A percentile compares a stretch with the other conserved stretches of the same genome.
These are phyloP conservation scores for Cyanoramphus novaezelandiae DNA, from an alignment of 2,113 vertebrate genomes.

Conservation along the genomic window DNA sequence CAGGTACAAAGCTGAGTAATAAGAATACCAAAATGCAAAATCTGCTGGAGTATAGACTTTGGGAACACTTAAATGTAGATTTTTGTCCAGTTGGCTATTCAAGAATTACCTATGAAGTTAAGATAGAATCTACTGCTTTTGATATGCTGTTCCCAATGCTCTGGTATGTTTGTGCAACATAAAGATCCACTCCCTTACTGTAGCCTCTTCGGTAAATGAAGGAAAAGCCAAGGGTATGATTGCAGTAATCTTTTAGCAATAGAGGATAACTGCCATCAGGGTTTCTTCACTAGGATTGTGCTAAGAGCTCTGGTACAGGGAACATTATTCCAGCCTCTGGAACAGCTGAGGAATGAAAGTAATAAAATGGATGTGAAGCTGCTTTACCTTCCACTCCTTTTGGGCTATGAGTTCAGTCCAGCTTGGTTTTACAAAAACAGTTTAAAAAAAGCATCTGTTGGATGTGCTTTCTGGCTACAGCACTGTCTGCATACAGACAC, in stretches of 20 bases:
- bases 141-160: neutral
- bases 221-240: neutral
- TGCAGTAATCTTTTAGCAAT: neutral
- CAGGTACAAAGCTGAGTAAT: neutral
- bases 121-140: neutral
- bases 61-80: neutral
- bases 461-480: neutral
- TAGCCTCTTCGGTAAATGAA: neutral
- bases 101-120: neutral
- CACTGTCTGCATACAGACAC: fast-evolving
- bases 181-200: neutral
- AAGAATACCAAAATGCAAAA: neutral
- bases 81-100: neutral
- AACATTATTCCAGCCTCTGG: neutral
- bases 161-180: neutral
- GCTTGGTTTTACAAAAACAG: neutral
- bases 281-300: neutral
- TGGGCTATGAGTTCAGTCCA: neutral
- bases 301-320: neutral
- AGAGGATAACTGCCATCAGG: neutral
- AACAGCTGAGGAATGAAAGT: neutral
- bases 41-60: neutral
- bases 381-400: neutral
- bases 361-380: neutral
- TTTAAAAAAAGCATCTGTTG: neutral